These are phyloP conservation scores for Stenurella melanura DNA, from an alignment of 2,888 invertebrate species.

Conservation along the genomic window DNA sequence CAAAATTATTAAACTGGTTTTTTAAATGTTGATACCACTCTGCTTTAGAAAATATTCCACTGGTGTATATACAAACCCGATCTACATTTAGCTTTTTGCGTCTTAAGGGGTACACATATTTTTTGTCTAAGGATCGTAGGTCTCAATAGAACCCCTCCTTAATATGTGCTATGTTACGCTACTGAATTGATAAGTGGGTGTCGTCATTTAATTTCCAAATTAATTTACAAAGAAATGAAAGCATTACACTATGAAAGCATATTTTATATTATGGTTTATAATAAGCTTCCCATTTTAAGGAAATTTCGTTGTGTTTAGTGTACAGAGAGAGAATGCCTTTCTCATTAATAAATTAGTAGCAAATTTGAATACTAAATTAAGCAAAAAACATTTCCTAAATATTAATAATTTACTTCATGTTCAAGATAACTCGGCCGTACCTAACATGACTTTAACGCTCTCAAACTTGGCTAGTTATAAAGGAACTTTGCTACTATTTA, in stretches of 20 bases:
- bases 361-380: constrained; percentile 19
- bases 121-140: too few species aligned
- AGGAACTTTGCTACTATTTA: constrained; percentile 11
- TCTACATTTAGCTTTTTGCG: too few species aligned
- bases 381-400: constrained; percentile 17
- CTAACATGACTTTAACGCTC: constrained; percentile 12
- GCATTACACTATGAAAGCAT: background rate
- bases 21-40: too few species aligned
- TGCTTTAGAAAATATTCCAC: too few species aligned
- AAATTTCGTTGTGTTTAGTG: background rate
- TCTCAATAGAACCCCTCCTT: too few species aligned
- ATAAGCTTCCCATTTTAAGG: background rate
- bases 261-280: background rate
- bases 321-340: background rate
- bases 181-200: background rate
- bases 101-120: too few species aligned
- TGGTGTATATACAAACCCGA: too few species aligned
- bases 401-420: constrained; percentile 11
- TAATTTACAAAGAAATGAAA: background rate
- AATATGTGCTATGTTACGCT: background rate
- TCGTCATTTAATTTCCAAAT: background rate
- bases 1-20: too few species aligned
- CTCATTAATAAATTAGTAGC: constrained; percentile 20
- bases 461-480: background rate
- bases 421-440: background rate